These are phyloP conservation scores for Sinelater perroti DNA, from an alignment of 2,888 invertebrate species.

Conservation along the genomic window DNA sequence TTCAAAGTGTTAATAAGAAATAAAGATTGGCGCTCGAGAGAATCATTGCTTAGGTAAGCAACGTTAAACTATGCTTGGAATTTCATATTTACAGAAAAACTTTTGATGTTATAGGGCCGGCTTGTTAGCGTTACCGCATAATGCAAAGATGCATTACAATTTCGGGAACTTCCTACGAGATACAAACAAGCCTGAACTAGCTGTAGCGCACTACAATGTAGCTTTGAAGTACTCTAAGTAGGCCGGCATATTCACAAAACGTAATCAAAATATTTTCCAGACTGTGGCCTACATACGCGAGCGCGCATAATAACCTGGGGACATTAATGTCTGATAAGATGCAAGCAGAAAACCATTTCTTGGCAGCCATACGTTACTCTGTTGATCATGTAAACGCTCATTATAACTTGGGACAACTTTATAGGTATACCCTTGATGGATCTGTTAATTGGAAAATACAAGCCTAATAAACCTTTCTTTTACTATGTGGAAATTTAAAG, in stretches of 20 bases:
- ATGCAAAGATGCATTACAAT: conserved; percentile 92
- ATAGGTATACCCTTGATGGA: conserved; percentile 81
- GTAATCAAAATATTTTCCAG: conserved; percentile 69
- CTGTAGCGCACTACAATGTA: conserved; percentile 80
- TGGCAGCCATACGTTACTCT: conserved; percentile 76
- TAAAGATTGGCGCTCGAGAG: conserved; percentile 80
- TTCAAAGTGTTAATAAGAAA: conserved; percentile 75
- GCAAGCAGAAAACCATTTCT: conserved; percentile 80
- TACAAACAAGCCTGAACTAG: conserved; percentile 74
- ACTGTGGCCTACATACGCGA: conserved; percentile 84
- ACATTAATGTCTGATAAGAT: conserved; percentile 74
- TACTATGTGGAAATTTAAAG: too few species aligned
- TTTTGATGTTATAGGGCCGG: conserved; percentile 72
- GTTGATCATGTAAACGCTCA: conserved; percentile 83
- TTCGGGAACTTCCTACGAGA: conserved; percentile 87
- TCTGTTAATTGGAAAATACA: too few species aligned
- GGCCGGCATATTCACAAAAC: too few species aligned
- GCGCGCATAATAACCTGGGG: conserved; percentile 88
- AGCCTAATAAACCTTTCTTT: too few species aligned
- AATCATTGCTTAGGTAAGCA: conserved; percentile 74
- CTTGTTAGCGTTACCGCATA: conserved; percentile 79
- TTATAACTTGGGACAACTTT: conserved; percentile 84
- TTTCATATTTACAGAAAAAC: background rate
- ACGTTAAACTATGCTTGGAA: background rate
- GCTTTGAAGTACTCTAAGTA: conserved; percentile 71